Conservation (phyloP, 1,140 invertebrate species). For the Subanguina moxae region DNA sequence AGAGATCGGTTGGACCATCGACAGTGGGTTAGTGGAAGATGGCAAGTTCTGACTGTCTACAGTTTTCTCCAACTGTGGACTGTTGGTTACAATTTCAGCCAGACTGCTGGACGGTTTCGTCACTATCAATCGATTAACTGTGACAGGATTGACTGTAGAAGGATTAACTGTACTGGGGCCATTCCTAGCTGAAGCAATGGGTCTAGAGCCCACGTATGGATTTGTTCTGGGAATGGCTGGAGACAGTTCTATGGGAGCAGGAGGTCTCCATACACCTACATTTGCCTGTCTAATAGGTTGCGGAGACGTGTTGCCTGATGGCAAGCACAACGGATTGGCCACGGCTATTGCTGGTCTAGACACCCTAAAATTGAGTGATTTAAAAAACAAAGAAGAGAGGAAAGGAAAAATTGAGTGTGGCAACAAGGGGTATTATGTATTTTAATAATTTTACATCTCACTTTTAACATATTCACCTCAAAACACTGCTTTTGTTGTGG, state of each 20-base stretch:
- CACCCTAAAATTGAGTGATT: neutral
- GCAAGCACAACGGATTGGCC: slow-evolving; percentile 30
- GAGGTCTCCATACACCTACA: too few relatives aligned
- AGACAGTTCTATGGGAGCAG: slow-evolving; percentile 3
- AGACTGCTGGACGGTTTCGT: too few relatives aligned
- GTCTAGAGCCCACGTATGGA: neutral
- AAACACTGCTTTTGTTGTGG: neutral
- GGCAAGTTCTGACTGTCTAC: too few relatives aligned
- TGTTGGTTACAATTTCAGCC: too few relatives aligned
- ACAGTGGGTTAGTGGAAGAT: too few relatives aligned
- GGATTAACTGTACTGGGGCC: too few relatives aligned
- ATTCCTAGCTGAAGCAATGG: too few relatives aligned
- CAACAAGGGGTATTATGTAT: too few relatives aligned
- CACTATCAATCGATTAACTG: neutral
- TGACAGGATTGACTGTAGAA: neutral
- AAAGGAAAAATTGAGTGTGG: too few relatives aligned
- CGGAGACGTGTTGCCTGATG: slow-evolving; percentile 6
- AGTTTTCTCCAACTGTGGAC: too few relatives aligned
- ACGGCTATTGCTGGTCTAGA: slow-evolving; percentile 27
- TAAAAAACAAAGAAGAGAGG: neutral
- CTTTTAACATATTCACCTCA: neutral
- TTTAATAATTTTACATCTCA: neutral
- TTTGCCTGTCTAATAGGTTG: neutral
- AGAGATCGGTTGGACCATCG: too few relatives aligned
- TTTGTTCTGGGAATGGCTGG: slow-evolving; percentile 8